Evolutionary conservation across 2,113 vertebrate species (phyloP), one percentile per base, ranked within the genome.

Genomic region (Castor canadensis): DNA sequence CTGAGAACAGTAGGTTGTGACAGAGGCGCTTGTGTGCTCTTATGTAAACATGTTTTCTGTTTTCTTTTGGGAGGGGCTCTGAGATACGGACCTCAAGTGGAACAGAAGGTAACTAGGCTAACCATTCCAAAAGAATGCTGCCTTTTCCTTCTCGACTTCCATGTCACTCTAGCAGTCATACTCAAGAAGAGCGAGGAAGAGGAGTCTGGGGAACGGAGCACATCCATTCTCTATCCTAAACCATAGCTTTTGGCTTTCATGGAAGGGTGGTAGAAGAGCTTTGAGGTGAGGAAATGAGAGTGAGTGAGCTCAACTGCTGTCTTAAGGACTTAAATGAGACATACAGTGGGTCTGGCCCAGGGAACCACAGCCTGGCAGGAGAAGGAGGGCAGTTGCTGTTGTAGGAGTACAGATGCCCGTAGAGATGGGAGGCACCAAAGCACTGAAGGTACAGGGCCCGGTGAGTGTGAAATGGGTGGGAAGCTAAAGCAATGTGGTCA

Each of bases 271-370:
- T 58, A 80, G n/a, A 58, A 40, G 38, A 7, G 38, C 11, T 20
- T 58, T 9, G 11, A 56, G 38, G n/a, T 8, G 38, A 15, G 49
- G 49, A n/a, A n/a, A 1, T 9, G 32, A 20, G 45, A 32, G 12
- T 43, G 9, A 45, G 6, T 69, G 90, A 11, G 47, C 4, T 10
- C 20, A 3, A 6, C 4, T 28, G 17, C 24, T 6, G 0, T 20
- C 52, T 16, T 26, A 35, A 67, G 12, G 9, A 9, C n/a, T 7
- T 9, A 49, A 58, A 12, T 8, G 2, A 79, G 32, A 32, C 16
- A 26, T 58, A 7, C 6, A 4, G 4, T 45, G 5, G 9, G 26
- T 22, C n/a, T 24, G 22, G 9, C 75, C 77, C n/a, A n/a, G 26
- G 24, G 24, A 58, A n/a, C n/a, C 54, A 58, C 4, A 6, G n/a